Base-by-base conservation (phyloP, 2,113 vertebrate species). In the Glaucomys volans region DNA sequence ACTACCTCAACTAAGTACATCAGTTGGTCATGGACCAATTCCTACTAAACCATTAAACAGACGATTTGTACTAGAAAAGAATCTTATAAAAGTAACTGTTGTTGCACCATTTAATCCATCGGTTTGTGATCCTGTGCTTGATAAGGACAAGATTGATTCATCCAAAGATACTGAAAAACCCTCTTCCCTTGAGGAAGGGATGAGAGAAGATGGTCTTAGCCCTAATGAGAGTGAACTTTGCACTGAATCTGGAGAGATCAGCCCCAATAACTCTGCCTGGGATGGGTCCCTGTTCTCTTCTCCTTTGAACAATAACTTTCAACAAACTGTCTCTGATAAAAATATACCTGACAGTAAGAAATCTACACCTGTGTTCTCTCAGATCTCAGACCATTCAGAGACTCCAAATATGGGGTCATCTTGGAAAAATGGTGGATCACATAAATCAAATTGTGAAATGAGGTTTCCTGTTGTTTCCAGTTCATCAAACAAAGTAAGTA, bases 81-180 rank as follows among this genome's bases (percentile, higher is more conserved):
- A 95, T 95, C 94, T 91, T 89, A 93, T 96, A 90, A 98, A 97
- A 97, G 91, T 97, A 93, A 98, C 97, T 95, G 87, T 97, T 93
- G 97, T 98, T 96, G 85, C 96, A 95, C 96, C 97, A 75, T 97
- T 98, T 97, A 92, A 98, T 94, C 93, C 97, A 97, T 95, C 94
- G 89, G 95, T 97, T 95, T 97, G 75, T 94, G 94, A 97, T 94
- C 50, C 74, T 96, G 30, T 94, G 57, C 84, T 97, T 96, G 96
- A 93, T 94, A 96, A 97, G 64, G 85, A 95, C 32, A 86, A 97
- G 90, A 95, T 72, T 87, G 84, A 96, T 87, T 96, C 90, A 76
- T 74, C 92, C 95, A 97, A 92, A 97, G 95, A 96, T 92, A 69
- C 20, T 30, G 90, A 95, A 95, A 93, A 93, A 18, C 84, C 84